Conservation (phyloP, 2,797 vertebrate genomes). For the Pygocentrus nattereri region DNA sequence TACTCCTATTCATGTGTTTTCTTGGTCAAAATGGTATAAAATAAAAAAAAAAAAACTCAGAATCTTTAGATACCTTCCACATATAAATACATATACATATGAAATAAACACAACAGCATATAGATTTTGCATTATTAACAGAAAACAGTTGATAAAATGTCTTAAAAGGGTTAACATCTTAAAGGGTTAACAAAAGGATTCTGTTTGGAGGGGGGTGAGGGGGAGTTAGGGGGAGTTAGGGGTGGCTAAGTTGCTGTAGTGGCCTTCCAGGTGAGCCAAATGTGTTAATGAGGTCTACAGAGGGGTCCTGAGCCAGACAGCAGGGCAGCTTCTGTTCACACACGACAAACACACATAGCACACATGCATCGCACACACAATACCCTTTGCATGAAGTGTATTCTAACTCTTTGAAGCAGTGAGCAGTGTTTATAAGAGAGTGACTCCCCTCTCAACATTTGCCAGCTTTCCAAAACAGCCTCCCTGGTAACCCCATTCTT, state of each 20-base stretch:
- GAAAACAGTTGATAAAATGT: too few species aligned
- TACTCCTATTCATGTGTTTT: too few species aligned
- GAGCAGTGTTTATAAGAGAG: conserved; percentile 67
- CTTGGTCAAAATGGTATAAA: too few species aligned
- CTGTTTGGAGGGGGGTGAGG: not conserved
- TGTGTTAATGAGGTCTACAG: conserved; percentile 11
- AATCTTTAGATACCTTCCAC: too few species aligned
- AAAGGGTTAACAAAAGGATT: not conserved
- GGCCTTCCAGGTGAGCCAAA: not conserved
- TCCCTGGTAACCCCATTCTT: conserved; percentile 72
- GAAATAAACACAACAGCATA: too few species aligned
- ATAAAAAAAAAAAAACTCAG: too few species aligned
- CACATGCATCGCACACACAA: conserved; percentile 30
- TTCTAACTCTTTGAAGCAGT: conserved; percentile 67
- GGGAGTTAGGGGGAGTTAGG: not conserved
- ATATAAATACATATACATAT: too few species aligned
- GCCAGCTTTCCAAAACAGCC: conserved; percentile 82
- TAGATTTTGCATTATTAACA: too few species aligned
- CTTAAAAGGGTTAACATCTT: too few species aligned
- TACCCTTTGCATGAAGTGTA: conserved; percentile 53
- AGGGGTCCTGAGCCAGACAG: conserved; percentile 3
- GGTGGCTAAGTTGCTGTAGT: not conserved
- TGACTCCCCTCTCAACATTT: conserved; percentile 67
- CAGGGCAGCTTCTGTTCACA: conserved; percentile 7
- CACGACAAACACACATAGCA: conserved; percentile 22